Conservation (phyloP, 2,888 invertebrate genomes). For the Frankliniella intonsa region DNA sequence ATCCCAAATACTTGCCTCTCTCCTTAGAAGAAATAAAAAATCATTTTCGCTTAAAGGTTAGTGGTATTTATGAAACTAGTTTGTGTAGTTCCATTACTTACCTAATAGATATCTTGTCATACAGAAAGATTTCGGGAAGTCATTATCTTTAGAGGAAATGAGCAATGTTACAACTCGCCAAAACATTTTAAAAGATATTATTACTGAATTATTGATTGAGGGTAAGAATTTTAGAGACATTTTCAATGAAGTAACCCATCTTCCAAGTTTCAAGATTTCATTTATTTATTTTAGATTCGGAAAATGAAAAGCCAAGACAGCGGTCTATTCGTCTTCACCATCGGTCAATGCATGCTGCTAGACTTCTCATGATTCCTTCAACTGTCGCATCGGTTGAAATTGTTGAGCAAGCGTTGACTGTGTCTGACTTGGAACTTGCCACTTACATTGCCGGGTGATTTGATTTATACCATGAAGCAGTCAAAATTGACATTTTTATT, state of each 20-base stretch:
- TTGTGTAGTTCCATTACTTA: background rate
- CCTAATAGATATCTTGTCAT: background rate
- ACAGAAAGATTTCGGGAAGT: background rate
- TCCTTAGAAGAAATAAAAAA: background rate
- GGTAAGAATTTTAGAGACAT: background rate
- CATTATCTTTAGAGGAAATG: background rate
- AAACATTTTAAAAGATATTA: background rate
- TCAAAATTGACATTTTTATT: background rate
- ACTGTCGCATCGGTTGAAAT: background rate
- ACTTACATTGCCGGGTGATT: background rate
- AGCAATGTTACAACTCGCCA: background rate
- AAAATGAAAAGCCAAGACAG: background rate
- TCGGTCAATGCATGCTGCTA: background rate
- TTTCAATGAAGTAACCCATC: background rate
- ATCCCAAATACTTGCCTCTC: background rate
- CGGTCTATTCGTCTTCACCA: background rate
- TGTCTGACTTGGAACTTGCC: background rate
- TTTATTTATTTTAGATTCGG: background rate
- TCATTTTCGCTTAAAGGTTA: background rate
- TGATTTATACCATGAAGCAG: background rate
- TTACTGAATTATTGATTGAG: background rate
- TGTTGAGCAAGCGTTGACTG: background rate
- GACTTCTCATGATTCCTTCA: background rate
- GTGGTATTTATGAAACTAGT: background rate
- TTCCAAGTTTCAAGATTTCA: background rate